phyloP scores from a whole-genome alignment of 2,888 invertebrate species.

The Ceratothoa steindachneri region DNA sequence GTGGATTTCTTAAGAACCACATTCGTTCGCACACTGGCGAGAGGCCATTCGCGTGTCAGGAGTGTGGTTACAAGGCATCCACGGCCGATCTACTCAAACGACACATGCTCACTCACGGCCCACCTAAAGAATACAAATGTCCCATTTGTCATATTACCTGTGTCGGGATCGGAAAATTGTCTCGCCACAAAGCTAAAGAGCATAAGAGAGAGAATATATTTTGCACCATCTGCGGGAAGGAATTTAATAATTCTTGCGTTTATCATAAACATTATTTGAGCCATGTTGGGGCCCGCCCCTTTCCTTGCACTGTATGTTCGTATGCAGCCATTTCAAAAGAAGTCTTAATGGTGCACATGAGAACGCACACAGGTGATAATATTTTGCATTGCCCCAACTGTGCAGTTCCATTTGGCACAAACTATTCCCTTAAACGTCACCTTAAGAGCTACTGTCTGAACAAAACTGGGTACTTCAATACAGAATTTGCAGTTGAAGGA shows the following conservation, averaged over 20 bases:
- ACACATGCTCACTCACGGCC: not conserved
- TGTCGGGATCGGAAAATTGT: constrained; percentile 1
- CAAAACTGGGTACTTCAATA: not conserved
- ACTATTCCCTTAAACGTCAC: constrained; percentile 1
- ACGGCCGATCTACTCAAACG: not conserved
- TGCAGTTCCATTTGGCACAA: not conserved
- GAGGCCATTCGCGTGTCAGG: not conserved
- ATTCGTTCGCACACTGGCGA: constrained; percentile 1
- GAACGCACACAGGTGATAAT: constrained; percentile 1
- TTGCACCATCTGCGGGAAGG: not conserved
- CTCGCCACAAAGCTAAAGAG: constrained; percentile 1
- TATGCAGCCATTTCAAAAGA: constrained; percentile 7
- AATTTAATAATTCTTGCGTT: constrained; percentile 6
- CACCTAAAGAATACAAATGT: constrained; percentile 2
- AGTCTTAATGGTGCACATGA: not conserved
- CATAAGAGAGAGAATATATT: not conserved
- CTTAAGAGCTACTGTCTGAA: constrained; percentile 1
- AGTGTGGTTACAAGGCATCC: not conserved
- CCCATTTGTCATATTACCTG: not conserved
- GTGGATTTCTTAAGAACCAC: not conserved
- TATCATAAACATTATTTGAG: constrained; percentile 9
- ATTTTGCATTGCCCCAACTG: constrained; percentile 1
- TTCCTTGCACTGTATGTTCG: not conserved
- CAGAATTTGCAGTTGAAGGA: not conserved
- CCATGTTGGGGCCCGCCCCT: not conserved